These are phyloP conservation scores for Clivina fossor DNA, from an alignment of 2,888 invertebrate species.

Conservation along the genomic window DNA sequence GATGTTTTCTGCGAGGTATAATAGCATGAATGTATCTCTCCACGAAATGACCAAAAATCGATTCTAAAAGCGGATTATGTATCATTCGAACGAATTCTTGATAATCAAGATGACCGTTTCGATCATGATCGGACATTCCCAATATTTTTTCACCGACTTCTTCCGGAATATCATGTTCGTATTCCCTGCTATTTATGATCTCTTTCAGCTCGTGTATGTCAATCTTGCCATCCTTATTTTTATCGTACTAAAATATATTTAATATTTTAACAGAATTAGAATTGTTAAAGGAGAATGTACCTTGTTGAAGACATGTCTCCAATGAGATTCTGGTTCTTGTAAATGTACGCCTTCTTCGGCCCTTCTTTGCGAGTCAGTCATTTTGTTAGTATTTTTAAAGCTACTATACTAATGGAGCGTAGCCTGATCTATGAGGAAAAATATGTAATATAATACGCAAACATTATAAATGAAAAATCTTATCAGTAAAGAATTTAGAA, in stretches of 20 bases:
- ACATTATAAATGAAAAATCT: too few species aligned
- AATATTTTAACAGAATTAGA: slow-evolving; percentile 3
- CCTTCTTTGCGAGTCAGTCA: slow-evolving; percentile 10
- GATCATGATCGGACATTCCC: slow-evolving; percentile 64
- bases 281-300: slow-evolving; percentile 44
- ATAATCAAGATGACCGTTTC: slow-evolving; percentile 69
- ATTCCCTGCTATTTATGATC: slow-evolving; percentile 61
- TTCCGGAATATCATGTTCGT: slow-evolving; percentile 67
- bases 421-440: too few species aligned
- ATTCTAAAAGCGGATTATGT: slow-evolving; percentile 61
- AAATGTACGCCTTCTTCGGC: slow-evolving; percentile 26
- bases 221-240: slow-evolving; percentile 69
- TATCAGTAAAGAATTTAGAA: too few species aligned
- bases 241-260: slow-evolving; percentile 64
- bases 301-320: slow-evolving; percentile 58
- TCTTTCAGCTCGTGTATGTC: slow-evolving; percentile 66
- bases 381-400: slow-evolving; percentile 1
- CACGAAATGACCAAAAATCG: slow-evolving; percentile 66
- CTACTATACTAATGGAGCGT: too few species aligned
- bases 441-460: too few species aligned
- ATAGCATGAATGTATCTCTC: slow-evolving; percentile 63
- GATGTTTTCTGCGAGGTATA: slow-evolving; percentile 52
- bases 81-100: slow-evolving; percentile 74
- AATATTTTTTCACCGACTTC: slow-evolving; percentile 69
- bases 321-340: slow-evolving; percentile 52